Base-by-base conservation (phyloP, 2,797 vertebrate genomes). In the Sphenopsis melanotis region DNA sequence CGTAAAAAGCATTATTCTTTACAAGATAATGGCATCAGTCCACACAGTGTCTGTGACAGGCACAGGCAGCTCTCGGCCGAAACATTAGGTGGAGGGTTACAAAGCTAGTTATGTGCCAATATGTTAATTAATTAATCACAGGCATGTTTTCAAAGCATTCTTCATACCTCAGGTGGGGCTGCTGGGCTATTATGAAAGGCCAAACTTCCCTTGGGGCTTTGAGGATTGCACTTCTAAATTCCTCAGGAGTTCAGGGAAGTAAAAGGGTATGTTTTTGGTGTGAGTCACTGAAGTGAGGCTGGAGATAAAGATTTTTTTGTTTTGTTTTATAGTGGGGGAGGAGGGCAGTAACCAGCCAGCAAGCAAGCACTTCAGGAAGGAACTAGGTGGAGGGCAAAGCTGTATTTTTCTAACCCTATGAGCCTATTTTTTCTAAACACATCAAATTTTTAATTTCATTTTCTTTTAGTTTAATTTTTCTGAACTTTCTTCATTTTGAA, bases 121-220 rank as follows among this genome's bases (percentile, higher is more conserved):
- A 96, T 96, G 93, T 93, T 96, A 96, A 97, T 97, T 95, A 95
- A 92, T 96, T 96, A 96, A 96, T 95, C 94, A 88, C 55, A 93
- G 77, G 59, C 89, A 72, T 93, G 74, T 92, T 97, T 97, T 96
- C 95, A 96, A 95, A 96, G 95, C 93, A 91, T 96, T 96, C 94
- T 94, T 96, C 72, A 37, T 87, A 94, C 91, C 93, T 96, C 94
- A 97, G 93, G 94, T 96, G 96, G 89, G 95, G 95, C 91, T 95
- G 26, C 77, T 96, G 87, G 91, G 83, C 52, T 93, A 53, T 96
- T 97, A 95, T 94, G 91, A 97, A 96, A 94, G 74, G 59, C 91
- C 89, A 83, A 74, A 91, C 91, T 95, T 96, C 87, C 94, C 95
- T 86, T 90, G 70, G 79, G 93, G 91, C 94, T 92, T 86, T 94